Percentiles rank a stretch among this genome's conserved stretches.
Conservation (phyloP, 1,140 invertebrate species). For the Galleria mellonella region DNA sequence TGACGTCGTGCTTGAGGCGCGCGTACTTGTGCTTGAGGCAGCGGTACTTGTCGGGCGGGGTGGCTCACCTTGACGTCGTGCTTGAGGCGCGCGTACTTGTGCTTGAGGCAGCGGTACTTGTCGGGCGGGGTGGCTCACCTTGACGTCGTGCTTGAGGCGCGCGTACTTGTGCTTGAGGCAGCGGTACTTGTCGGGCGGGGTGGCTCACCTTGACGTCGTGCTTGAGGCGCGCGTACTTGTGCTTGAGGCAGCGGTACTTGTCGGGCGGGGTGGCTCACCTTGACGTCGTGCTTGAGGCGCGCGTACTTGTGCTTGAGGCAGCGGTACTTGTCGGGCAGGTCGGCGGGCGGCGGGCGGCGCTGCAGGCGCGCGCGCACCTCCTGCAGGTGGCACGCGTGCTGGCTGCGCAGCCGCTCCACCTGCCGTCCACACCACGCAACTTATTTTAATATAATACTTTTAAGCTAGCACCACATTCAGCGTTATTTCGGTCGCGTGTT, state of each 20-base stretch:
- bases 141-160: slow-evolving; percentile 84
- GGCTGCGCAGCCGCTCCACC: slow-evolving; percentile 75
- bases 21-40: slow-evolving; percentile 88
- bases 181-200: slow-evolving; percentile 86
- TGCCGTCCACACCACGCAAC: slow-evolving; percentile 6
- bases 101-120: slow-evolving; percentile 86
- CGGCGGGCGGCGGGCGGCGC: slow-evolving; percentile 75
- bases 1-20: slow-evolving; percentile 84
- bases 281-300: slow-evolving; percentile 85
- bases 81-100: slow-evolving; percentile 86
- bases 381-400: slow-evolving; percentile 78
- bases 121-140: slow-evolving; percentile 83
- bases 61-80: slow-evolving; percentile 84
- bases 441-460: not conserved
- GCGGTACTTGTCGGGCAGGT: slow-evolving; percentile 85
- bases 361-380: slow-evolving; percentile 78
- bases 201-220: slow-evolving; percentile 81
- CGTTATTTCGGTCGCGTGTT: too few relatives aligned
- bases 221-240: slow-evolving; percentile 87
- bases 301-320: slow-evolving; percentile 88
- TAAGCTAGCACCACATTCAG: not conserved
- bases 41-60: slow-evolving; percentile 86
- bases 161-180: slow-evolving; percentile 88
- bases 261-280: slow-evolving; percentile 54
- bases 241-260: slow-evolving; percentile 83